A percentile compares a stretch with the other conserved stretches of the same genome.
Conservation (phyloP, 2,888 invertebrate species). For the Lymantria monacha region DNA sequence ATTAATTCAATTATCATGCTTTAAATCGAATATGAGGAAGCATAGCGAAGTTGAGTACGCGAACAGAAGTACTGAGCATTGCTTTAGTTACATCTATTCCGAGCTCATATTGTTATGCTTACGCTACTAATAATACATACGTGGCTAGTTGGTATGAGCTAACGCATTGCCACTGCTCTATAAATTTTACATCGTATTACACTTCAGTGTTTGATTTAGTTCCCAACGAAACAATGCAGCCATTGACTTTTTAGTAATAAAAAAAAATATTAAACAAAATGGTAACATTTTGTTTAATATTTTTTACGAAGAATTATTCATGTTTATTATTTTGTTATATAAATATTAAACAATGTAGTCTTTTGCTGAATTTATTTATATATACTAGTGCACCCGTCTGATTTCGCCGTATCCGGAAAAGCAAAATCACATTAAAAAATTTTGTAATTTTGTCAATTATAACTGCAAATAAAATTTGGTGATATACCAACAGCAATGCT, state of each 20-base stretch:
- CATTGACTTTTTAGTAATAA: conserved; percentile 54
- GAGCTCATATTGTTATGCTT: conserved; percentile 57
- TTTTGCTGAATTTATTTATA: too few relatives aligned
- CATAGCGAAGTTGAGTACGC: conserved; percentile 25
- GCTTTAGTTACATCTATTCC: conserved; percentile 49
- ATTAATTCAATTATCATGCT: conserved; percentile 47
- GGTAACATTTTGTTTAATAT: conserved; percentile 33
- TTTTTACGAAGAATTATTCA: conserved; percentile 5
- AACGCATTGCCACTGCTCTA: conserved; percentile 22
- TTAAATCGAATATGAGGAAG: conserved; percentile 25
- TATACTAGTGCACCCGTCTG: too few relatives aligned
- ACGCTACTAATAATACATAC: conserved; percentile 62
- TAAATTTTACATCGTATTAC: conserved; percentile 21
- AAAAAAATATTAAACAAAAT: too few relatives aligned
- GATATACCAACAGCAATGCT: too few relatives aligned
- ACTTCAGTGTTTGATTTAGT: conserved; percentile 26
- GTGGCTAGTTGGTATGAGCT: conserved; percentile 35
- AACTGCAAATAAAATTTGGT: too few relatives aligned
- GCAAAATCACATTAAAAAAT: too few relatives aligned
- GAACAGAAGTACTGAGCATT: conserved; percentile 44
- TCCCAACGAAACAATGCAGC: conserved; percentile 59
- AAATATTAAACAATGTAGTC: too few relatives aligned
- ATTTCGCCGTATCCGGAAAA: too few relatives aligned
- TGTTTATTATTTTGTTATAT: too few relatives aligned
- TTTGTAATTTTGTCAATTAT: too few relatives aligned